Base-by-base conservation (phyloP, 2,113 vertebrate species). In the Apteryx owenii region DNA sequence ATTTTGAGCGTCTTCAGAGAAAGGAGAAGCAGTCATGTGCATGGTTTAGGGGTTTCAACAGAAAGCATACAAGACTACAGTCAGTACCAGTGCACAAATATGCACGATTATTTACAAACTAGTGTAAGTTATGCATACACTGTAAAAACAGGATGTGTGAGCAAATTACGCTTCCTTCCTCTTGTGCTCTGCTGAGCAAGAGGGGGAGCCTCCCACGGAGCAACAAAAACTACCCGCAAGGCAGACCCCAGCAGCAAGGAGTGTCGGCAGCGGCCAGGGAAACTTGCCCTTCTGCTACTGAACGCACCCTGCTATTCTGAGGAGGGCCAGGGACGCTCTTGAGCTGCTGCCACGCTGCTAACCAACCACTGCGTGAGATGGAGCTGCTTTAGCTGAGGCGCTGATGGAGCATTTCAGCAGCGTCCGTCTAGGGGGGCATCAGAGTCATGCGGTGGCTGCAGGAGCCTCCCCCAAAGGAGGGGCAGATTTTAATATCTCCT, bases 31-130 rank as follows among this genome's bases (percentile, higher is more conserved):
- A 22, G 9, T 33, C 6, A 5, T 2, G 25, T 54, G 7, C 28
- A 29, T 1, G 1, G 23, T 20, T 26, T 0, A 53, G 33, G 36
- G 53, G 33, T 60, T 92, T 40, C 22, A 46, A 2, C 0, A 62
- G 31, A 28, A 70, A 38, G 11, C 18, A 9, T 16, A 12, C 33
- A 42, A n/a, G 29, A 6, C 15, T 54, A 70, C 42, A 68, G 38
- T 8, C 12, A 21, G 2, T 38, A 68, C 25, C 19, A 15, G 8
- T 10, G 12, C 10, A 42, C 10, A 48, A 61, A 71, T 12, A 29
- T 3, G 15, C 2, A 10, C 4, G 42, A 12, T 13, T 8, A 9
- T 46, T 44, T 70, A 28, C 2, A 81, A 29, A 21, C 26, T 46
- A 2, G 33, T 5, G 20, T 10, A 69, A 33, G 36, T 21, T 62